Base-by-base conservation (phyloP, 2,113 vertebrate species). In the Trachemys scripta region DNA sequence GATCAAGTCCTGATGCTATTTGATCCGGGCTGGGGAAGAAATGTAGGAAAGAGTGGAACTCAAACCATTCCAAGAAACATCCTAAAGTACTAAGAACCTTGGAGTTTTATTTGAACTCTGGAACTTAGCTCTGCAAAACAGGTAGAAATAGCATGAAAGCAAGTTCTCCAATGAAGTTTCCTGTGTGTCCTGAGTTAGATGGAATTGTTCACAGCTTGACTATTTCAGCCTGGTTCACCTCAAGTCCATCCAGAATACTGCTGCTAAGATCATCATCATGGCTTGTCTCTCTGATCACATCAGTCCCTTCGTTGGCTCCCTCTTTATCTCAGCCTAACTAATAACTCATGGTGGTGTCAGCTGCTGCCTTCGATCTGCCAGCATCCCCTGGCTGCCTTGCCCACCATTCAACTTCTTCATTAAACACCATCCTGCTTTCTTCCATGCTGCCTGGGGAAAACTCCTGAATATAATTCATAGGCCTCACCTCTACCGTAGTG, bases 21-120 rank as follows among this genome's bases (percentile, higher is more conserved):
- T 49, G 31, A n/a, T 57, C 51, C 2, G 25, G 78, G 35, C 1
- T 3, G 2, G 35, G 83, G 20, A 24, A 69, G 65, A 20, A 69
- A 16, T 0, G 10, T 10, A 8, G 56, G 80, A 79, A 65, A n/a
- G 2, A 0, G 0, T 27, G 29, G 65, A 54, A 22, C 35, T 76
- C 80, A 75, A 72, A 88, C 25, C 1, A 42, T 42, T 22, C 42
- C 5, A 14, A 59, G 75, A 4, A 31, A 31, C 0, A 2, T 0
- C 29, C 51, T 17, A n/a, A 50, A 38, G 38, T 0, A 69, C 6
- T 5, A 49, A 49, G 35, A 38, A 53, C 38, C 11, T 76, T 76
- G 38, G 72, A 27, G 24, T 42, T 6, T 76, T 42, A 45, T 47
- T 78, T 78, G 25, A 29, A 78, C 20, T 45, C 29, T 78, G 12